Base-by-base conservation (phyloP, 2,113 vertebrate species). In the Tragelaphus imberbis region DNA sequence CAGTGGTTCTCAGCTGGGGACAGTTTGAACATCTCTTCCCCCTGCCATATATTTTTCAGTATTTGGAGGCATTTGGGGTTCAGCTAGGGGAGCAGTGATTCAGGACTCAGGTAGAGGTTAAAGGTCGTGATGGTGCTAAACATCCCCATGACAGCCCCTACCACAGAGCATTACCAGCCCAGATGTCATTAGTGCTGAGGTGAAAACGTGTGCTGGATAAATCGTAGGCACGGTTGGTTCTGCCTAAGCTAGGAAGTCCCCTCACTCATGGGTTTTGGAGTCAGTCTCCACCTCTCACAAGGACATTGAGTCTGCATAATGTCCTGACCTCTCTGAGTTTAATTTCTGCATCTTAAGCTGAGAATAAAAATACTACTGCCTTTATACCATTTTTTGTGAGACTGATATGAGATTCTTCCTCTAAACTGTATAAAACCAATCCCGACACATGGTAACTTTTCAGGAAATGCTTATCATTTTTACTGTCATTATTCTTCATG, bases 221-320 rank as follows among this genome's bases (percentile, higher is more conserved):
- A 19, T 36, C 40, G 5, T 44, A 44, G 44, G 44, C 51, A 4
- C 1, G 0, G 36, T 15, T 44, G 7, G 1, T 19, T n/a, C 9
- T 28, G 14, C n/a, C 59, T 40, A 8, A 28, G 2, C 17, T 6
- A 7, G 36, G 51, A 8, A 55, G 63, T 3, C 58, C 40, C 28
- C 36, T 75, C 36, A 25, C 68, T 75, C 36, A 8, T 2, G 14
- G 13, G 7, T 51, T 92, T 63, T 16, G 36, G 49, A 58, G 49
- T 82, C 40, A 53, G 55, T 1, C 53, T 51, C 27, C 16, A 5
- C 49, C 47, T 91, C 77, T 75, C 12, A 49, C 36, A 53, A 13
- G 49, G 14, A 36, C 33, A 63, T 17, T 63, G 56, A 71, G 3
- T 40, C 63, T 88, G 59, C 84, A 75, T 19, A 27, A 53, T 61